Evolutionary conservation across 2,797 vertebrate genomes (phyloP), one percentile per base, ranked within the genome.

Genomic region (Synaphobranchus kaupii): DNA sequence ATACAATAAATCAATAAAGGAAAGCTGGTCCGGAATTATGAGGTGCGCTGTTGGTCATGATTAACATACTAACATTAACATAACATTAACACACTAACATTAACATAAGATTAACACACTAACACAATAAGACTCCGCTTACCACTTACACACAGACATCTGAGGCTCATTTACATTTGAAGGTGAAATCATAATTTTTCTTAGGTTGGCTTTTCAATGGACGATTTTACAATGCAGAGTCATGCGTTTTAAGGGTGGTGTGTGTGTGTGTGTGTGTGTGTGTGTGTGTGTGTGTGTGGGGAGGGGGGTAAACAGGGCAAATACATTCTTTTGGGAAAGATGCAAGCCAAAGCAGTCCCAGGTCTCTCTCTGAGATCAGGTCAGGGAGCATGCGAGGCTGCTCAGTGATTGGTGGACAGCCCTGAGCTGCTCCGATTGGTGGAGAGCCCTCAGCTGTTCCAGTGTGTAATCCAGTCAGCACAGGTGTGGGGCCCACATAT

Each of bases 401-500:
- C 39, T 44, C 73, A 44, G 28, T 78, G 34, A 78, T 78, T 78
- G 39, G 73, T 78, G 73, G 73, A 78, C 3, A 44, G 73, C 3
- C 34, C 73, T 78, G 39, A 39, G 13, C 17, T 78, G 34, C 39
- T 44, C 73, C 20, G 34, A 78, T 78, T 78, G 73, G 73, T 78
- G 73, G 73, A 78, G 13, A 44, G 73, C 3, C 15, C 73, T 78
- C 73, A 78, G 73, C 73, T 78, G 73, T 15, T 78, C 39, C 39
- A 8, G 39, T 17, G 73, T 6, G 39, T 47, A 22, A 78, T 3
- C 73, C 73, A 47, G 73, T 47, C 39, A 47, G 73, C 73, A 78
- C 73, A 78, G 73, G 73, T 78, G 73, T 78, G 73, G 34, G 39
- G 73, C 34, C 68, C 73, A 78, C 73, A 44, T 78, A 44, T 78